A percentile compares a stretch with the other conserved stretches of the same genome.
These are phyloP conservation scores for Ladona fulva DNA, from an alignment of 1,140 invertebrate genomes.

Conservation along the genomic window DNA sequence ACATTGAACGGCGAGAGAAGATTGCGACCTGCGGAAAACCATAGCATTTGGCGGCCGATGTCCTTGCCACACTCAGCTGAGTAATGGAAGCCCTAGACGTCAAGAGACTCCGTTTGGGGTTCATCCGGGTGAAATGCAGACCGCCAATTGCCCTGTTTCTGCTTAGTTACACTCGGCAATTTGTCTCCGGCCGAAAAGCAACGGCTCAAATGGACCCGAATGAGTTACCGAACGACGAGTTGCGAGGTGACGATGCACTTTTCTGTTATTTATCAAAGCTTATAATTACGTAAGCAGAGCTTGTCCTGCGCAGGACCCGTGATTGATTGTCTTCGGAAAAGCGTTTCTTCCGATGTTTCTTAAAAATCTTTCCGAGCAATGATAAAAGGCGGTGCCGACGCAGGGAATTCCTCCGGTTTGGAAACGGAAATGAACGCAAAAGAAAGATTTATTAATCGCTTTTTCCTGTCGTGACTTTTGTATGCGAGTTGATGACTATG, in stretches of 20 bases:
- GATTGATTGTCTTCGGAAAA: not conserved
- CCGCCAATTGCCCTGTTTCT: not conserved
- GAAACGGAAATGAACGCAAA: no score
- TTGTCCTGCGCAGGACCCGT: not conserved
- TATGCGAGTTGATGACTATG: no score
- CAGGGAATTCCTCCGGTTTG: no score
- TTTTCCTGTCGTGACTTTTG: no score
- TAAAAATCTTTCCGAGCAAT: no score
- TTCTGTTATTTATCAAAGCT: not conserved
- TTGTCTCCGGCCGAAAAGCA: not conserved
- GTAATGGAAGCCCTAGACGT: not conserved
- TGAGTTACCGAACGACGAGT: not conserved
- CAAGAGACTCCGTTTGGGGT: not conserved
- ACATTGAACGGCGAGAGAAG: no score
- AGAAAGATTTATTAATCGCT: no score
- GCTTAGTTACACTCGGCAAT: constrained; percentile 1
- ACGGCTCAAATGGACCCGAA: not conserved
- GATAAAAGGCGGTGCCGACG: no score
- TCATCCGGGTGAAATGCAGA: not conserved
- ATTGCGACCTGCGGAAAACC: no score
- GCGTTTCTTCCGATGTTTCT: no score
- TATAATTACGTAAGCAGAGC: not conserved
- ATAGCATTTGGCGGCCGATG: no score
- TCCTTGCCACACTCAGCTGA: not conserved
- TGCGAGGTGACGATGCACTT: not conserved